Evolutionary conservation across 1,140 invertebrate species (phyloP), one percentile per base, ranked within the genome.

Genomic region (Camponotus vicinus): DNA sequence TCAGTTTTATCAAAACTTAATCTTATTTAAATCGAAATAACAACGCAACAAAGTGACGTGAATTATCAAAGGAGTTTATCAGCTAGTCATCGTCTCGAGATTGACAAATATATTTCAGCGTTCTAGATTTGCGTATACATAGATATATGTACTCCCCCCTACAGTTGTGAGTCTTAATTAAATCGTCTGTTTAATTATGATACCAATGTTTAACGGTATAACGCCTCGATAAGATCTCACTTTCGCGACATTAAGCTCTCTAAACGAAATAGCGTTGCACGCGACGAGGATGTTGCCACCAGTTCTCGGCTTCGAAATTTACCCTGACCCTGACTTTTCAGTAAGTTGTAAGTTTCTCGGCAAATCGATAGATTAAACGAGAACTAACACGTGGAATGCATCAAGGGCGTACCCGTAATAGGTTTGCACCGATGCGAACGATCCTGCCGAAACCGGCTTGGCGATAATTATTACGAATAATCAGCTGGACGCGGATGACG

Each of bases 391-490:
- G 86, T 90, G 27, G 80, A 67, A 34, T 77, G 52, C 40, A 85
- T 75, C 88, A 90, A 92, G 87, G 87, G 49, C 79, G 89, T 92
- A 92, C 82, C 85, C 69, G 75, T 57, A 63, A 85, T 82, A 80
- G 71, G 85, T 86, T 88, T 85, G 82, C 77, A 88, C 87, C 34
- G 64, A 63, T 11, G 9, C 57, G 21, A 42, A 86, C 69, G 11
- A 40, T 27, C n/a, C 49, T 71, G 59, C 75, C 80, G 66, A 69
- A 79, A 78, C 1, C 8, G 34, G 18, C 11, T 55, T 8, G 18
- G 18, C 2, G 21, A 34, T 55, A 9, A 40, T 15, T 21, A n/a
- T 75, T 75, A 57, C 52, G n/a, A 15, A 37, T 27, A 34, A 61
- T 42, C 27, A 13, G 13, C 11, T 45, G 1, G 27, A 52, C 37